Base-by-base conservation (phyloP, 2,888 invertebrate species). In the Nomada lathburiana region DNA sequence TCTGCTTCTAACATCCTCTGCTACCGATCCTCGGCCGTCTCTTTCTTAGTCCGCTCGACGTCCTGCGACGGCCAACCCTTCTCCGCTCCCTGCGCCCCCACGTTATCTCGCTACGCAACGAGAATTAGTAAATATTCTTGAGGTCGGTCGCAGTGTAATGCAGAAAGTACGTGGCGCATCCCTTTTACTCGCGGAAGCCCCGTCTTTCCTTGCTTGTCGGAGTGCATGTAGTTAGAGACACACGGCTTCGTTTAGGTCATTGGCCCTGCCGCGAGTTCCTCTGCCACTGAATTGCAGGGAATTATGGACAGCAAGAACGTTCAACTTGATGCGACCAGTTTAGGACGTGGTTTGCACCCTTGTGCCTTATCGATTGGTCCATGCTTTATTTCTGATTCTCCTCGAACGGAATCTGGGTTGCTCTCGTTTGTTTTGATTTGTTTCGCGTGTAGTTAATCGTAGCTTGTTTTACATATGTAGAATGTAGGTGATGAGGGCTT, bases 71-170 rank as follows among this genome's bases (percentile, higher is more conserved):
- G 71, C 72, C 60, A 57, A 26, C 76, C 64, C 70, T 65, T 44
- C 68, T 57, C 53, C 57, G n/a, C 29, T 7, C 44, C 26, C 29
- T n/a, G 64, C 75, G 68, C 79, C 68, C 64, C 74, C 82, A 87
- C 90, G 88, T 92, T 93, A 92, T 91, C 92, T 67, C 86, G 68
- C 90, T 89, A 92, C 91, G 92, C 92, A 91, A 90, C 87, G 90
- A 88, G 92, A 93, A 92, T 92, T 92, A 91, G 91, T 91, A 92
- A 92, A 91, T 82, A 80, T 86, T 82, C 84, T 73, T 65, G 85
- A 63, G 83, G 71, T 75, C 60, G 75, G 72, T 29, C 72, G 70
- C 67, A 64, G 59, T 50, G 70, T 78, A 85, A 80, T 68, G 76
- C 76, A 73, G 68, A 67, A 70, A 53, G 76, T 74, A 76, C 62